phyloP scores from a whole-genome alignment of 2,797 vertebrate species.

The Channallabes apus region DNA sequence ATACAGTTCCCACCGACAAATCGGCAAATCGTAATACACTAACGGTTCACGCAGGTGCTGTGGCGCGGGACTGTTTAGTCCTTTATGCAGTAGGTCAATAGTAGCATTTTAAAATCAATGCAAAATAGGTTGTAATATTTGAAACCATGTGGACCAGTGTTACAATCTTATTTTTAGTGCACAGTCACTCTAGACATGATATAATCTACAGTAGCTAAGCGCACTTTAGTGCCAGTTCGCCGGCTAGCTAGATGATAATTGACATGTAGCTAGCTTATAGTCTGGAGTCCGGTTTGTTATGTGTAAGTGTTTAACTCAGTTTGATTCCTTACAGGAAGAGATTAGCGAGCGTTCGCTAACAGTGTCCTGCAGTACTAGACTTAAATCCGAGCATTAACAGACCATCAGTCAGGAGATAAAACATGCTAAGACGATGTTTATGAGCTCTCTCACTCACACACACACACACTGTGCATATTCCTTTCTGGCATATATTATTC shows the following conservation, averaged over 20 bases:
- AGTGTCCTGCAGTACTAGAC: not conserved
- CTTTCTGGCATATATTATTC: constrained; percentile 53
- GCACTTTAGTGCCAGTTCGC: not conserved
- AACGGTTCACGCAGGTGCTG: no score
- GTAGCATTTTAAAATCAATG: no score
- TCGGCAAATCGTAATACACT: no score
- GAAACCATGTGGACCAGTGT: not conserved
- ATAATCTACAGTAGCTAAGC: not conserved
- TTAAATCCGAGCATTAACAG: not conserved
- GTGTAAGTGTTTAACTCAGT: not conserved
- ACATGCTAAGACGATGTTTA: not conserved
- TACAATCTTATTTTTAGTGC: no score
- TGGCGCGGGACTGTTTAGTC: no score
- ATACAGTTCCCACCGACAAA: no score
- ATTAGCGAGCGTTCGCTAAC: not conserved
- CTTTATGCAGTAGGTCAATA: no score
- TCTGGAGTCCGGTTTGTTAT: no score
- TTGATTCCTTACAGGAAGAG: not conserved
- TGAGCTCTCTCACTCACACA: constrained; percentile 13
- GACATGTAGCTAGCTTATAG: not conserved
- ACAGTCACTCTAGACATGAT: not conserved
- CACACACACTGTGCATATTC: constrained; percentile 31
- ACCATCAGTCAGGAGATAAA: not conserved
- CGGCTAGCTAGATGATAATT: not conserved
- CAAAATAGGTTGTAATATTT: not conserved